Evolutionary conservation across 2,888 invertebrate genomes (phyloP).

Genomic region (Tricholauxania praeusta): DNA sequence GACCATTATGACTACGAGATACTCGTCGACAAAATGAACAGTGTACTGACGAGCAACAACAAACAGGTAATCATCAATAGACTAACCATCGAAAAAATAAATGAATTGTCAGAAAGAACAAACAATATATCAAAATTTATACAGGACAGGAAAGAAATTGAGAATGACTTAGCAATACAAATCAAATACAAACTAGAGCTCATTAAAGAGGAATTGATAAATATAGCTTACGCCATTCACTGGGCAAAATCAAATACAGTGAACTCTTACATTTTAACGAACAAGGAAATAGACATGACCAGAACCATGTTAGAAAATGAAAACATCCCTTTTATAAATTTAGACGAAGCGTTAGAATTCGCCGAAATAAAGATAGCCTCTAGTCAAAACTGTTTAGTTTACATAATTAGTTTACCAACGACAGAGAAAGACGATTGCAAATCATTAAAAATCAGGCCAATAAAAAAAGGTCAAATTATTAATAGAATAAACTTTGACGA

Average conservation of each 20-base stretch:
- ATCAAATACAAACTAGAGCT: neutral
- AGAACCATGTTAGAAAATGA: too few relatives aligned
- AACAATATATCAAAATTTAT: neutral
- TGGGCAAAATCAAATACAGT: neutral
- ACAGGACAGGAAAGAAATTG: neutral
- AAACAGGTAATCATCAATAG: neutral
- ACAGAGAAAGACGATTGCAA: too few relatives aligned
- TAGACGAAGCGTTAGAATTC: too few relatives aligned
- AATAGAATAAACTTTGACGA: too few relatives aligned
- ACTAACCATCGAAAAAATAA: neutral
- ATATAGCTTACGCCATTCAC: neutral
- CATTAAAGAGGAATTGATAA: constrained; percentile 1
- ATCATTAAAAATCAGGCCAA: too few relatives aligned
- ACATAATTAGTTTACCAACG: too few relatives aligned
- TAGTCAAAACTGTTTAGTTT: too few relatives aligned
- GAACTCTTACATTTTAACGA: too few relatives aligned
- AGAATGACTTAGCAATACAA: neutral
- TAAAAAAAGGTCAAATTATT: too few relatives aligned
- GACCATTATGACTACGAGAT: neutral
- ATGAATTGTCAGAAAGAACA: neutral
- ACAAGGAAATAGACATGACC: too few relatives aligned
- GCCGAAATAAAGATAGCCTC: too few relatives aligned
- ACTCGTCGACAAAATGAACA: neutral
- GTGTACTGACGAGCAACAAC: neutral
- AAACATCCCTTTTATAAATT: too few relatives aligned